phyloP scores from a whole-genome alignment of 64 coral and sea anemone species.

The Pocillopora damicornis region DNA sequence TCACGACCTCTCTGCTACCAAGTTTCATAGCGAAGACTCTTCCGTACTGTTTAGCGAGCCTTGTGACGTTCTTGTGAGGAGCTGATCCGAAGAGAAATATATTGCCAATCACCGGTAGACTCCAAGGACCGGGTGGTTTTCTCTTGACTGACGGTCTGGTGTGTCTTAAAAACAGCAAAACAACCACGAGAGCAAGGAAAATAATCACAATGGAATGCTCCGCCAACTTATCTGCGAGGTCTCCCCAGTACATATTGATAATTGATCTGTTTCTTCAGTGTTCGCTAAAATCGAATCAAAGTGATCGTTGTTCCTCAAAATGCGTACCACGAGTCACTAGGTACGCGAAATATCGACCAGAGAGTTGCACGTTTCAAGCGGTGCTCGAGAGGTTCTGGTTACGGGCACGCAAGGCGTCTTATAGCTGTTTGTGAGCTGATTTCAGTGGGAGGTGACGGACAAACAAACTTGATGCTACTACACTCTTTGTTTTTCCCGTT shows the following conservation, averaged over 20 bases:
- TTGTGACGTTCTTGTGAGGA: conserved; percentile 91
- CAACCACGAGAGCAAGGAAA: conserved; percentile 16
- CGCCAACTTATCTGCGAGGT: background rate
- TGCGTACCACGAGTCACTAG: background rate
- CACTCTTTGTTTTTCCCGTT: conserved; percentile 40
- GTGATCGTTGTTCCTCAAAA: background rate
- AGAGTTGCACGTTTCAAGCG: conserved; percentile 21
- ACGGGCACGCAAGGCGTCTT: conserved; percentile 36
- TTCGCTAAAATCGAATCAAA: background rate
- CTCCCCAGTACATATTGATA: conserved; percentile 8
- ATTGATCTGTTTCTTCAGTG: conserved; percentile 6
- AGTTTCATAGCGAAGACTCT: conserved; percentile 88
- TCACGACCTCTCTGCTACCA: conserved; percentile 80
- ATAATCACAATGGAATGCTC: conserved; percentile 49
- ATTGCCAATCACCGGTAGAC: conserved; percentile 83
- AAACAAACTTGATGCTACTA: conserved; percentile 41
- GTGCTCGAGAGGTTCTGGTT: conserved; percentile 31
- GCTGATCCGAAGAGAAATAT: conserved; percentile 84
- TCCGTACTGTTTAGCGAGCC: conserved; percentile 86
- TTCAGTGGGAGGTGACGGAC: conserved; percentile 46
- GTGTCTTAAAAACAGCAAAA: conserved; percentile 29
- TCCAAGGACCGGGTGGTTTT: conserved; percentile 83
- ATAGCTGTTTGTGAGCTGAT: background rate
- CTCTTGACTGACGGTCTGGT: background rate
- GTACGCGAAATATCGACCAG: background rate